Conservation (phyloP, 2,888 invertebrate species). For the Macrophya annulata region DNA sequence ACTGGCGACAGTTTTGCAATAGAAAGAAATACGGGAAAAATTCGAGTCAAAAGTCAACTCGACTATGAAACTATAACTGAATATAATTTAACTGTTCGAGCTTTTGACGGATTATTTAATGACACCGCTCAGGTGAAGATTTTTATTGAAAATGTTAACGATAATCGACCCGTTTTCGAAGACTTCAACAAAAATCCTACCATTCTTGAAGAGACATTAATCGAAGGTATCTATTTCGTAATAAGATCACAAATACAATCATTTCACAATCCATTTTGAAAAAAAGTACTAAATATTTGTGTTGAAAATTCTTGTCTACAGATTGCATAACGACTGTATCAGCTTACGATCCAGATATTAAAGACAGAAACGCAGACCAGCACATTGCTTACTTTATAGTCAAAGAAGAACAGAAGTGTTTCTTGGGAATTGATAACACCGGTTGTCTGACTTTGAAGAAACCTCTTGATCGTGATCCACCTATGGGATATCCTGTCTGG, state of each 20-base stretch:
- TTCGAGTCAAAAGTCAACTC: slow-evolving; percentile 88
- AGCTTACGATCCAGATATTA: slow-evolving; percentile 94
- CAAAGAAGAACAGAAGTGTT: slow-evolving; percentile 86
- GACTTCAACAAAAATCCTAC: slow-evolving; percentile 87
- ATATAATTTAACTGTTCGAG: slow-evolving; percentile 91
- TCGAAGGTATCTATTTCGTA: slow-evolving; percentile 79
- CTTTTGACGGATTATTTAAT: slow-evolving; percentile 91
- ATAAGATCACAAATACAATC: not conserved
- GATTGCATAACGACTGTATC: slow-evolving; percentile 81
- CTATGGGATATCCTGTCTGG: slow-evolving; percentile 91
- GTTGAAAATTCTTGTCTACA: slow-evolving; percentile 54
- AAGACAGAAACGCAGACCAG: slow-evolving; percentile 88
- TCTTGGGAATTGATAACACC: slow-evolving; percentile 87
- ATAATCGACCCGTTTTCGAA: slow-evolving; percentile 93
- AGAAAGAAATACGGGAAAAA: slow-evolving; percentile 91
- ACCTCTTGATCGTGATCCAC: slow-evolving; percentile 94
- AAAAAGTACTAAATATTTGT: not conserved
- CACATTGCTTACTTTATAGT: slow-evolving; percentile 89
- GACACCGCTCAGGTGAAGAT: slow-evolving; percentile 93
- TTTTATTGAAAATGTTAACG: slow-evolving; percentile 94
- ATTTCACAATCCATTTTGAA: slow-evolving; percentile 40
- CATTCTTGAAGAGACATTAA: slow-evolving; percentile 88
- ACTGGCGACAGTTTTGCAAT: slow-evolving; percentile 93
- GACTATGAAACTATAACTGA: slow-evolving; percentile 94
- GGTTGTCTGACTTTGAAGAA: slow-evolving; percentile 89